Evolutionary conservation across 2,888 invertebrate genomes (phyloP).

Genomic region (Cynaeus angustus): DNA sequence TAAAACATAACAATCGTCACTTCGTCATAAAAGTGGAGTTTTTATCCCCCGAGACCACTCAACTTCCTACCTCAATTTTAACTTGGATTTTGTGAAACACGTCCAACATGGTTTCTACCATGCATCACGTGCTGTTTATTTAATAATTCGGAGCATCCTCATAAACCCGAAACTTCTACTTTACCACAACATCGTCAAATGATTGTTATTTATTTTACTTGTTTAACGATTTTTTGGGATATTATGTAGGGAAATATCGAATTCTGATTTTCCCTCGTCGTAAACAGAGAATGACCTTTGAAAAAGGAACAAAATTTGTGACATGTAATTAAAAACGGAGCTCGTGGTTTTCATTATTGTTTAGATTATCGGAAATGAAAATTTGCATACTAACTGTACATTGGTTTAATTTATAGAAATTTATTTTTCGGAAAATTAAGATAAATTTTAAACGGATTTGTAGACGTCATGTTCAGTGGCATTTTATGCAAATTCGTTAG

Average conservation of each 20-base stretch:
- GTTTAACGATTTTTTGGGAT: background rate
- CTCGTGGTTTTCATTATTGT: constrained; percentile 19
- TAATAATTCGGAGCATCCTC: constrained; percentile 2
- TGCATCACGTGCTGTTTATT: constrained; percentile 8
- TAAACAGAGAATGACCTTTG: background rate
- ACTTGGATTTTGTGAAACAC: constrained; percentile 17
- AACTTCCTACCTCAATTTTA: constrained; percentile 13
- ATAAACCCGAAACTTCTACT: constrained; percentile 3
- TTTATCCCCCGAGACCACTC: constrained; percentile 10
- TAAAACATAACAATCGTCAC: constrained; percentile 6
- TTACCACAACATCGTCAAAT: background rate
- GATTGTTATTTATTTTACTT: background rate
- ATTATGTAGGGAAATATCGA: too few species aligned
- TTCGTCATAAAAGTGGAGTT: constrained; percentile 3
- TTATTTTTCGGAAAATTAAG: background rate
- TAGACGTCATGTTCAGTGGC: background rate
- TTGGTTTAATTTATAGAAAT: background rate
- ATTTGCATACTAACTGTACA: constrained; percentile 10
- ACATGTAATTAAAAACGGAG: constrained; percentile 18
- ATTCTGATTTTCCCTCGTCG: background rate
- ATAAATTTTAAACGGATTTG: background rate
- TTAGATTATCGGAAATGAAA: constrained; percentile 18
- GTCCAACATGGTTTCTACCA: constrained; percentile 7
- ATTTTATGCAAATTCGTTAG: background rate
- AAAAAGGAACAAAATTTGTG: background rate